Percentiles rank a stretch among this genome's conserved stretches.
phyloP scores from a whole-genome alignment of 2,888 invertebrate genomes.

The Diogma glabrata region DNA sequence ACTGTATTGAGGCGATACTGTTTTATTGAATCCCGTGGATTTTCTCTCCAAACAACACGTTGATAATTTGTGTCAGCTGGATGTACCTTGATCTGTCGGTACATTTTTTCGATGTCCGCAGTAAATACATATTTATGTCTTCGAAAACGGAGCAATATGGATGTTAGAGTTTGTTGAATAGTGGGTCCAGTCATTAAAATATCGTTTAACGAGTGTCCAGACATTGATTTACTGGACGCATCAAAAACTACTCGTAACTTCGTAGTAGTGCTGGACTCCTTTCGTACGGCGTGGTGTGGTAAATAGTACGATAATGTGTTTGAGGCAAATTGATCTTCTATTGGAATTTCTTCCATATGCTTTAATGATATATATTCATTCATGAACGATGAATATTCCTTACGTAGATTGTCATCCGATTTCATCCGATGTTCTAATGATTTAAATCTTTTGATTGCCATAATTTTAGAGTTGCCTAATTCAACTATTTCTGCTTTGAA shows the following conservation, averaged over 20 bases:
- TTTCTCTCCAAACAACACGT: too few relatives aligned
- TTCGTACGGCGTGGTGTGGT: not conserved
- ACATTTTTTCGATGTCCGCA: too few relatives aligned
- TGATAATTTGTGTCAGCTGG: too few relatives aligned
- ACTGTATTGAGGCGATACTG: constrained; percentile 14
- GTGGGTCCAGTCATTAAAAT: too few relatives aligned
- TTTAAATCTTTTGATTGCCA: not conserved
- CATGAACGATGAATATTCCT: not conserved
- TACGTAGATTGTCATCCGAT: not conserved
- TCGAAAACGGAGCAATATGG: too few relatives aligned
- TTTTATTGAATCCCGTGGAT: too few relatives aligned
- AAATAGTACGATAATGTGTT: too few relatives aligned
- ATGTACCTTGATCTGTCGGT: too few relatives aligned
- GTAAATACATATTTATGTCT: too few relatives aligned
- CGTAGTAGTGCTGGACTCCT: not conserved
- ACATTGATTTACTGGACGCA: not conserved
- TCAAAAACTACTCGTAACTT: not conserved
- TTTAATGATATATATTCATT: not conserved
- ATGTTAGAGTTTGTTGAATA: too few relatives aligned
- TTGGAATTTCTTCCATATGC: not conserved
- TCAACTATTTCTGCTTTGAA: not conserved
- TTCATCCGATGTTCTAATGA: not conserved
- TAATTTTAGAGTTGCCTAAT: not conserved
- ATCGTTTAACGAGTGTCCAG: too few relatives aligned
- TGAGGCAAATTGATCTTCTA: too few relatives aligned